Percentiles rank a stretch among this genome's conserved stretches.
These are phyloP conservation scores for Anguilla marmorata DNA, from an alignment of 2,797 vertebrate species.

Conservation along the genomic window DNA sequence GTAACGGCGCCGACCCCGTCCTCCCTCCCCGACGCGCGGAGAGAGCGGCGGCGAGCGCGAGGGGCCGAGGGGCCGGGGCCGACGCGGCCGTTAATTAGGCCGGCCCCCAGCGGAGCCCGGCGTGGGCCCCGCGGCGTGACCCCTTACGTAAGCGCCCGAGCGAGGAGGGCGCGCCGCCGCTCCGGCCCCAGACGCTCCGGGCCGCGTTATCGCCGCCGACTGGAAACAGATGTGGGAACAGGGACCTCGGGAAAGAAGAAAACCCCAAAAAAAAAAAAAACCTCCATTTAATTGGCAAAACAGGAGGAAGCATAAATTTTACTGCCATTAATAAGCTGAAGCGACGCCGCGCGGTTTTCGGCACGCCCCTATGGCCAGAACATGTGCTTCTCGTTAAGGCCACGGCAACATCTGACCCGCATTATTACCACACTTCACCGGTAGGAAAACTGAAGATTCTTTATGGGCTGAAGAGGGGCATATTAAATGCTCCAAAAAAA, in stretches of 20 bases:
- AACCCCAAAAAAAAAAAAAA: slow-evolving; percentile 56
- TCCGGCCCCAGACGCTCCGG: slow-evolving; percentile 66
- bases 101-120: neutral
- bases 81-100: slow-evolving; percentile 17
- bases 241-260: slow-evolving; percentile 69
- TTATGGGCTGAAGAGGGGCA: slow-evolving; percentile 64
- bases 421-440: slow-evolving; percentile 76
- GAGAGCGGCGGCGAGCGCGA: neutral
- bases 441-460: slow-evolving; percentile 77
- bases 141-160: slow-evolving; percentile 32
- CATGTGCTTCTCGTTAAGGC: slow-evolving; percentile 91
- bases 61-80: slow-evolving; percentile 9
- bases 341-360: slow-evolving; percentile 73
- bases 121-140: slow-evolving; percentile 11
- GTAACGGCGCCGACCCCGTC: neutral
- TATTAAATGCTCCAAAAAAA: slow-evolving; percentile 66
- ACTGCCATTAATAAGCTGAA: slow-evolving; percentile 95
- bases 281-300: slow-evolving; percentile 90
- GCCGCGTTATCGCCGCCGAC: slow-evolving; percentile 81
- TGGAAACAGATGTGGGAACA: slow-evolving; percentile 84
- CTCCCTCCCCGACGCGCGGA: slow-evolving; percentile 10
- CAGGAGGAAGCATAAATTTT: slow-evolving; percentile 98
- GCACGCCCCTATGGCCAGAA: slow-evolving; percentile 68
- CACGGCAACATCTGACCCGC: slow-evolving; percentile 75
- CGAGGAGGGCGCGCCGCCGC: slow-evolving; percentile 47